Evolutionary conservation across 2,113 vertebrate species (phyloP).

Genomic region (Steatornis caripensis): DNA sequence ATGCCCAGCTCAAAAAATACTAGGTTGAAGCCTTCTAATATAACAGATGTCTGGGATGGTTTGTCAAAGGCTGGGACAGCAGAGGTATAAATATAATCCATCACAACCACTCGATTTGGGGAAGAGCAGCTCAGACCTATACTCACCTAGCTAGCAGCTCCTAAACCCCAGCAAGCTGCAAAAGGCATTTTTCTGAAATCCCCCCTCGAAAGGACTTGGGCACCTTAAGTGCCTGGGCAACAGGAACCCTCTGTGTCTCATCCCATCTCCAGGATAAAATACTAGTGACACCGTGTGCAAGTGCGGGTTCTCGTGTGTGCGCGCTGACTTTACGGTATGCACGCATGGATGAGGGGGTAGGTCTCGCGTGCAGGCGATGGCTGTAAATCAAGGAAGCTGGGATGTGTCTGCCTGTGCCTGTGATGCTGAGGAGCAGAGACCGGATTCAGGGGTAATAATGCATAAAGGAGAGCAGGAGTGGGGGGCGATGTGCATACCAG

Average conservation of each 20-base stretch:
- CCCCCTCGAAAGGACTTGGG: background rate
- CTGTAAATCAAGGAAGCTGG: background rate
- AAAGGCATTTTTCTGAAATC: background rate
- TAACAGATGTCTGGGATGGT: background rate
- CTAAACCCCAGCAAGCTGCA: background rate
- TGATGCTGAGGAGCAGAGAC: background rate
- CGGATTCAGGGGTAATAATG: background rate
- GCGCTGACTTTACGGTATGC: background rate
- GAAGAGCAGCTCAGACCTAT: background rate
- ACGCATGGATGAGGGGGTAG: rapidly evolving
- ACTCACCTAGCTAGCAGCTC: background rate
- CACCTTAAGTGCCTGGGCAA: background rate
- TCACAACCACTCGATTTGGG: background rate
- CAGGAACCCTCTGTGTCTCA: background rate
- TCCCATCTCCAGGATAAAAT: background rate
- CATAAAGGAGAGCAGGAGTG: background rate
- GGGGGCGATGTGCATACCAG: background rate
- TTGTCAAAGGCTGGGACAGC: background rate
- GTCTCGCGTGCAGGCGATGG: rapidly evolving
- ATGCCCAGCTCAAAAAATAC: constrained; percentile 16
- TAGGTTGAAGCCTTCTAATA: background rate
- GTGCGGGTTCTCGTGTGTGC: background rate
- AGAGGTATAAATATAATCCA: background rate
- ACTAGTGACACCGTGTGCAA: background rate
- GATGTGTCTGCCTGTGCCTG: background rate